phyloP scores from a whole-genome alignment of 1,140 invertebrate genomes.

The Drosophila ironensis region DNA sequence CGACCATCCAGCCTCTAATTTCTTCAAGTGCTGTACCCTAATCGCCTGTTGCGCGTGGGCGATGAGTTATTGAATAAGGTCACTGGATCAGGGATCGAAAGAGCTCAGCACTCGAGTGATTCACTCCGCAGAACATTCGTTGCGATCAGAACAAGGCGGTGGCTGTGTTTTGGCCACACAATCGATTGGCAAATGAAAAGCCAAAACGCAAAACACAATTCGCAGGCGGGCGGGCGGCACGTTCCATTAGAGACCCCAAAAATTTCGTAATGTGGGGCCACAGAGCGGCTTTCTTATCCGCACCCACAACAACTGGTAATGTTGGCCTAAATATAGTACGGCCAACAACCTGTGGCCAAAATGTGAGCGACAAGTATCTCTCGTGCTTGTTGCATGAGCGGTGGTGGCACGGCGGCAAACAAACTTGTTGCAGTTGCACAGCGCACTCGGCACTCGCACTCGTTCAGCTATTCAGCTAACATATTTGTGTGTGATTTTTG shows the following conservation, averaged over 20 bases:
- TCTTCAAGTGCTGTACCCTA: constrained; percentile 21
- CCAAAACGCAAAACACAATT: neutral
- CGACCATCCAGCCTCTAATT: too few species aligned
- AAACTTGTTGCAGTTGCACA: constrained; percentile 45
- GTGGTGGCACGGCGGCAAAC: constrained; percentile 27
- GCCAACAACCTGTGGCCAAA: constrained; percentile 42
- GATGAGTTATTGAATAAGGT: constrained; percentile 62
- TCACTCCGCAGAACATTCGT: constrained; percentile 9
- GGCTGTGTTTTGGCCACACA: neutral
- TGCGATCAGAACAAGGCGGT: constrained; percentile 18
- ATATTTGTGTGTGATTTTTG: constrained; percentile 9
- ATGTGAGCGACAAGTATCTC: constrained; percentile 47
- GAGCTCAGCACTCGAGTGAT: constrained; percentile 9
- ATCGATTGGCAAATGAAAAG: constrained; percentile 9
- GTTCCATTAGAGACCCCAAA: neutral
- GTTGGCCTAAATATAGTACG: constrained; percentile 49
- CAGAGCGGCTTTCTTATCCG: constrained; percentile 39
- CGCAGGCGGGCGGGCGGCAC: too few species aligned
- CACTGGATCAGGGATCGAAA: constrained; percentile 42
- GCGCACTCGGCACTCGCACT: too few species aligned
- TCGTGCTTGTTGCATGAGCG: constrained; percentile 45
- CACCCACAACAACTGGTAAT: constrained; percentile 47
- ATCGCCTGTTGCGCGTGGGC: constrained; percentile 26
- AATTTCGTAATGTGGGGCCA: constrained; percentile 29
- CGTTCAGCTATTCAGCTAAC: constrained; percentile 28